Evolutionary conservation across 2,888 invertebrate species (phyloP).

Genomic region (Agrenia bidenticulata): DNA sequence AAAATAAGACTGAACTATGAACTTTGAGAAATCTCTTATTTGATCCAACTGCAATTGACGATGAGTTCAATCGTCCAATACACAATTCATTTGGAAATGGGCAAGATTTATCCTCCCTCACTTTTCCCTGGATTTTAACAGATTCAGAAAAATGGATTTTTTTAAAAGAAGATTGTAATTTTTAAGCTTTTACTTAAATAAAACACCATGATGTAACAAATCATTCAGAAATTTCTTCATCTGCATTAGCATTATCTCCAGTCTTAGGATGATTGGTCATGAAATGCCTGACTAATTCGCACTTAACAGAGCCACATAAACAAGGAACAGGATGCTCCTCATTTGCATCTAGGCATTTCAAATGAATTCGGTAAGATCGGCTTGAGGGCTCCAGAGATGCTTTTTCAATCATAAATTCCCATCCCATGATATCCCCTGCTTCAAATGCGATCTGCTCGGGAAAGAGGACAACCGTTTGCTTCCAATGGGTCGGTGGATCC

Average conservation of each 20-base stretch:
- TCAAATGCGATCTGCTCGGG: slow-evolving; percentile 64
- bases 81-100: no score
- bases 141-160: no score
- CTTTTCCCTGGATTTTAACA: no score
- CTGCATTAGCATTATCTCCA: background rate
- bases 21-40: no score
- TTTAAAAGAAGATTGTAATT: no score
- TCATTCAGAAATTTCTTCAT: no score
- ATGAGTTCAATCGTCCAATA: no score
- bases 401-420: slow-evolving; percentile 56
- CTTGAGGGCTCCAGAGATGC: slow-evolving; percentile 59
- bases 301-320: slow-evolving; percentile 73
- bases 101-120: no score
- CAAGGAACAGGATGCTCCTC: slow-evolving; percentile 78
- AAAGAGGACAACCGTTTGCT: slow-evolving; percentile 73
- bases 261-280: slow-evolving; percentile 21
- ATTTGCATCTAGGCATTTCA: slow-evolving; percentile 70
- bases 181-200: no score
- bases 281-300: slow-evolving; percentile 66
- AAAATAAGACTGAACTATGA: no score
- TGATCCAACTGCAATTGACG: no score
- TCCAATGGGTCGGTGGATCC: slow-evolving; percentile 68
- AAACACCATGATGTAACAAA: no score
- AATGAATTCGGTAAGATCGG: slow-evolving; percentile 67
- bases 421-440: slow-evolving; percentile 54